phyloP scores from a whole-genome alignment of 1,140 invertebrate genomes.

The Apis mellifera region DNA sequence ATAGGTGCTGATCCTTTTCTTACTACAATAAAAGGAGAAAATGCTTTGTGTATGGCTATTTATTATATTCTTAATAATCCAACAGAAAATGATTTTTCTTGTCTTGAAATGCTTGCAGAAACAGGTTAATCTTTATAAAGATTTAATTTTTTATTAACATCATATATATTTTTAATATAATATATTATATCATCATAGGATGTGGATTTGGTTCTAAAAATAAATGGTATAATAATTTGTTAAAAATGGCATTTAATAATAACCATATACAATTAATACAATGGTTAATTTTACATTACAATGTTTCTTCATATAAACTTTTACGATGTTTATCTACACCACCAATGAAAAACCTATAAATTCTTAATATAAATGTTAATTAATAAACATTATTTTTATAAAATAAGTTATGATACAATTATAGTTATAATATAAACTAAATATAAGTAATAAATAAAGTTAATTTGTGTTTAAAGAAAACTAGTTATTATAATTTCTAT shows the following conservation, averaged over 20 bases:
- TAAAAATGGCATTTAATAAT: constrained; percentile 47
- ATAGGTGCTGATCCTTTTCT: constrained; percentile 64
- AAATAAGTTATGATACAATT: not conserved
- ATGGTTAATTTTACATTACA: constrained; percentile 60
- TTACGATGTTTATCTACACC: constrained; percentile 41
- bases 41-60: constrained; percentile 61
- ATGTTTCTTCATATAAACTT: not conserved
- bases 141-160: not conserved
- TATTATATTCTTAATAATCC: constrained; percentile 59
- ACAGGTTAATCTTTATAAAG: constrained; percentile 41
- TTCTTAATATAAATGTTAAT: not conserved
- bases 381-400: not conserved
- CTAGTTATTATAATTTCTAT: not conserved
- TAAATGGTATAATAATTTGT: constrained; percentile 56
- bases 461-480: too few relatives aligned
- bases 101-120: constrained; percentile 52
- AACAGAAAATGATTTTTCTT: constrained; percentile 46
- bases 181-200: constrained; percentile 33
- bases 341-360: not conserved
- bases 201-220: constrained; percentile 42
- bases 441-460: not conserved
- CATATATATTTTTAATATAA: not conserved
- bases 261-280: constrained; percentile 49
- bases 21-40: constrained; percentile 57
- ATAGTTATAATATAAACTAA: not conserved